phyloP scores from a whole-genome alignment of 2,113 vertebrate species.

The rabbit (Oryctolagus cuniculus) region DNA sequence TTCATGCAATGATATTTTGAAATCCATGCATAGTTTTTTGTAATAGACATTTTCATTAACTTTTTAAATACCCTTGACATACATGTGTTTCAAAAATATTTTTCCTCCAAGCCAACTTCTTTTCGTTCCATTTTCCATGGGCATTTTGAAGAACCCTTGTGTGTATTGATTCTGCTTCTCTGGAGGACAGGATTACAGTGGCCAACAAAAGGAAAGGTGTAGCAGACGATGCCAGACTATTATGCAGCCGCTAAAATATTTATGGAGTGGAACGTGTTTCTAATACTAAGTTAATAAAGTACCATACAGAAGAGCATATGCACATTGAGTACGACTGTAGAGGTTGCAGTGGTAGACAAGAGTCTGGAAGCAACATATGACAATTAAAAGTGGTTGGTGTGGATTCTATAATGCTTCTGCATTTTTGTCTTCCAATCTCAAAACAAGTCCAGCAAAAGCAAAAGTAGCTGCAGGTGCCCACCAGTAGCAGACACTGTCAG shows the following conservation, averaged over 20 bases:
- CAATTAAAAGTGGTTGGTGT: neutral
- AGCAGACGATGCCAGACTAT: neutral
- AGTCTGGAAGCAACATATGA: neutral
- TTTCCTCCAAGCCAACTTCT: too few relatives aligned
- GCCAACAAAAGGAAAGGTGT: neutral
- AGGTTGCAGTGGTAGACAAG: neutral
- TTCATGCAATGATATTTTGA: too few relatives aligned
- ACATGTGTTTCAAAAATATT: too few relatives aligned
- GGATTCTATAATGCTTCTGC: neutral
- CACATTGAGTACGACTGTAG: neutral
- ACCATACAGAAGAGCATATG: neutral
- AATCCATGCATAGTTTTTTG: too few relatives aligned
- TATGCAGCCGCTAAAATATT: neutral
- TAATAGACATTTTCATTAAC: too few relatives aligned
- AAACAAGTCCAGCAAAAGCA: neutral
- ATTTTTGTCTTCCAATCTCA: neutral
- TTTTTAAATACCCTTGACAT: too few relatives aligned
- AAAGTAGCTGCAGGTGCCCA: neutral
- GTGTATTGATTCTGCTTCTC: neutral
- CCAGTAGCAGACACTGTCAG: neutral
- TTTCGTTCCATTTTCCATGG: too few relatives aligned
- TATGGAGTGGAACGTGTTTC: neutral
- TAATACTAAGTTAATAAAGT: constrained; percentile 19
- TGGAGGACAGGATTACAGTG: neutral
- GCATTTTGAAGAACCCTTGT: too few relatives aligned